A percentile compares a stretch with the other conserved stretches of the same genome.
phyloP scores from a whole-genome alignment of 2,888 invertebrate genomes.

The Drosophila mercatorum region DNA sequence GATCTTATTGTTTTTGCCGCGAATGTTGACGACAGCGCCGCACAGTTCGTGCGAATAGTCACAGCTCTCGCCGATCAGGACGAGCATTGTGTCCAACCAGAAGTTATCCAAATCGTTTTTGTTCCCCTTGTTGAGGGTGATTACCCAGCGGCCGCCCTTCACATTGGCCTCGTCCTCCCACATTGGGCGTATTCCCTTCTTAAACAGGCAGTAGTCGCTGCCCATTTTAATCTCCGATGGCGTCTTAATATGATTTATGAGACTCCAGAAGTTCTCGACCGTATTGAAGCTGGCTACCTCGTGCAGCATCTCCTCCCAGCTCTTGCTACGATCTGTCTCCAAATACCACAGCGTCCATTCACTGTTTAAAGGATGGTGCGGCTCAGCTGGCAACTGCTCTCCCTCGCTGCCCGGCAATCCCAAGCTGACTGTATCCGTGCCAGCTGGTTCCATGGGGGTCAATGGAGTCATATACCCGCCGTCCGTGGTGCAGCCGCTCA shows the following conservation, averaged over 20 bases:
- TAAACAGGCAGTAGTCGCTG: conserved; percentile 91
- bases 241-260: conserved; percentile 93
- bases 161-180: conserved; percentile 95
- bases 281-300: conserved; percentile 96
- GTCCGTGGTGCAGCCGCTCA: conserved; percentile 19
- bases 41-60: conserved; percentile 95
- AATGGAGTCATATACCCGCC: conserved; percentile 1
- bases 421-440: conserved; percentile 4
- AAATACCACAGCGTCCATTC: conserved; percentile 99
- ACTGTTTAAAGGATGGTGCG: conserved; percentile 96
- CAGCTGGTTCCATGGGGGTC: conserved; percentile 1
- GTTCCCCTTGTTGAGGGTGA: conserved; percentile 89
- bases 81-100: conserved; percentile 92
- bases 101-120: conserved; percentile 89
- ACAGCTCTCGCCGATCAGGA: conserved; percentile 97
- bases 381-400: conserved; percentile 85
- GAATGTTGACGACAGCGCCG: conserved; percentile 97
- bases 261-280: conserved; percentile 99
- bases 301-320: conserved; percentile 96
- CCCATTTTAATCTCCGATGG: conserved; percentile 91
- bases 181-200: conserved; percentile 90
- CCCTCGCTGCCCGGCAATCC: conserved; percentile 6
- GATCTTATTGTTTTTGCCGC: conserved; percentile 95
- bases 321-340: conserved; percentile 92
- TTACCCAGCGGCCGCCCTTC: conserved; percentile 93